Base-by-base conservation (phyloP, 92 coral and sea anemone genomes). In the Siderastrea siderea region DNA sequence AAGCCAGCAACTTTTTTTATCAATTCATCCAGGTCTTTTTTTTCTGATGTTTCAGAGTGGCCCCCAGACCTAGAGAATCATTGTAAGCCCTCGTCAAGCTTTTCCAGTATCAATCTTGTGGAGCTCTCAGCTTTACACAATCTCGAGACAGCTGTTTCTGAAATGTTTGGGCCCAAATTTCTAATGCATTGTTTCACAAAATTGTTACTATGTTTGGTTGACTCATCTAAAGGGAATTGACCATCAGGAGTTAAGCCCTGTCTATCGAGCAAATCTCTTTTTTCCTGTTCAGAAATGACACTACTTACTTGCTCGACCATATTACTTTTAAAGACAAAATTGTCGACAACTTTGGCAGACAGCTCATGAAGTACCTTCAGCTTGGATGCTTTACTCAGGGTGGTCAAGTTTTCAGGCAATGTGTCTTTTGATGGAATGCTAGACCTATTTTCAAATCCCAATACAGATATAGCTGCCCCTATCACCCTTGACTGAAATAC, bases 231-330 rank as follows among this genome's bases (percentile, higher is more conserved):
- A 50, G 88, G 95, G 63, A 92, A 92, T 71, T 87, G 72, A 6
- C 95, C 95, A 1, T 79, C 90, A 1, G 81, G 68, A 47, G 92
- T 92, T 6, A 92, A 68, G 59, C 88, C 73, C 61, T 92, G 95
- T 50, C 80, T 57, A 14, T 79, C 44, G 57, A 73, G 70, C 9
- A 83, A 3, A 53, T 83, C 44, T 54, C 79, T 83, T 74, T 48
- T 47, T 52, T 87, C 90, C 61, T 87, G 86, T 6, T 10, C 65
- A 14, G 91, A 45, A 43, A 81, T 71, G 38, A 72, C 38, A 26
- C 17, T 73, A 7, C 14, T 26, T 55, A 87, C 50, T 6, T 5
- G 64, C 10, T 66, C 79, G 45, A 54, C 71, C 73, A 81, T 71
- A 26, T 43, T 81, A 26, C 58, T 9, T 44, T 71, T 50, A 73